A percentile compares a stretch with the other conserved stretches of the same genome.
Conservation (phyloP, 2,113 vertebrate genomes). For the Mionectes macconnelli region DNA sequence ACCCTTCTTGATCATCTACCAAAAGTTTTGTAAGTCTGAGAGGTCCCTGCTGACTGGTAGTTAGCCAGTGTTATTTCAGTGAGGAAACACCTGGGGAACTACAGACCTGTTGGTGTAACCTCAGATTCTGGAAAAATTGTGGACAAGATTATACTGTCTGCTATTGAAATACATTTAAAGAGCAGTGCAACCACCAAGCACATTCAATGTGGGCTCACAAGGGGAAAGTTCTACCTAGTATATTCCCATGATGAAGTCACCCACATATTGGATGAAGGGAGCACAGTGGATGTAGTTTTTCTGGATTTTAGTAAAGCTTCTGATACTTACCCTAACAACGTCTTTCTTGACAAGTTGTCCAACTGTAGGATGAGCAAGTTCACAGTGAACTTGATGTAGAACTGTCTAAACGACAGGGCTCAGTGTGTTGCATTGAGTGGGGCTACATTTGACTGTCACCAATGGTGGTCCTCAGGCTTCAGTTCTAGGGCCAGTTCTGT, state of each 20-base stretch:
- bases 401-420: neutral
- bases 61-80: neutral
- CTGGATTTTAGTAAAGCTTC: neutral
- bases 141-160: neutral
- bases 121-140: neutral
- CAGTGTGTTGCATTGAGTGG: neutral
- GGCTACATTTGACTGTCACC: neutral
- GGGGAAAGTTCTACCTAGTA: neutral
- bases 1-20: neutral
- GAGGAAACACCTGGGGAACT: neutral
- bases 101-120: neutral
- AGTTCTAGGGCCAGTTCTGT: neutral
- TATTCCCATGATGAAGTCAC: neutral
- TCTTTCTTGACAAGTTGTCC: neutral
- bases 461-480: neutral
- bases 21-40: neutral
- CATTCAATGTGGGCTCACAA: neutral
- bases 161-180: neutral
- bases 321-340: neutral
- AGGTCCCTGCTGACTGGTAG: neutral
- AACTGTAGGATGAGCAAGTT: neutral
- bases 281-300: neutral
- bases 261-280: neutral
- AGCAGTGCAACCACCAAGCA: neutral
- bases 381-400: neutral